Base-by-base conservation (phyloP, 2,888 invertebrate species). In the Microctonus hyperodae region DNA sequence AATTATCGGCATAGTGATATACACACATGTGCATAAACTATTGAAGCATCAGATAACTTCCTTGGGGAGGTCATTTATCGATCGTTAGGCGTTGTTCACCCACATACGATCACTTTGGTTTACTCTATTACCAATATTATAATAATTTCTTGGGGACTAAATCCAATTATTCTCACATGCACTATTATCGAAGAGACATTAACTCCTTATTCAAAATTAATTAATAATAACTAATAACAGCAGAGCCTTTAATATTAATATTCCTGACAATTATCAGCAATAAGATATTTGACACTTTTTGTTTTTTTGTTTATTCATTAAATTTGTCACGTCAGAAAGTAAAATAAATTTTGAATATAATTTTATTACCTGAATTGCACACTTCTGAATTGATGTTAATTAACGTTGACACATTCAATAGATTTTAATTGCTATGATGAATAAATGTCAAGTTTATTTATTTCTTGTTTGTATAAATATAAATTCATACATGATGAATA, bases 51-150 rank as follows among this genome's bases (percentile, higher is more conserved):
- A 20, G 31, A 37, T 31, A 35, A 16, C 33, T 25, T 40, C 23
- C 67, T 55, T 58, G 67, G 44, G 16, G 16, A 44, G 63, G 58
- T 13, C 48, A 63, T 50, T 67, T 25, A 67, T 67, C 58, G 67
- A 67, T 67, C 67, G 67, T 16, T 51, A 40, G 25, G 33, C 16
- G 33, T n/a, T n/a, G n/a, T 33, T 58, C 64, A 25, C 50, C 64
- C 25, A 57, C 50, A 50, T 44, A n/a, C 2, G 16, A 16, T 4
- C 16, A 6, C 13, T 5, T n/a, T n/a, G n/a, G n/a, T n/a, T 2
- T 11, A 35, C 3, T 40, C 13, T 3, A 40, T 7, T n/a, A 44
- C 3, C 44, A 16, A n/a, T 5, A 44, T 3, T 7, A 20, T 16
- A 16, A 44, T 44, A 20, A 44, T 40, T 40, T n/a, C n/a, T 9